Base-by-base conservation (phyloP, 2,888 invertebrate species). In the Fabriciana adippe region DNA sequence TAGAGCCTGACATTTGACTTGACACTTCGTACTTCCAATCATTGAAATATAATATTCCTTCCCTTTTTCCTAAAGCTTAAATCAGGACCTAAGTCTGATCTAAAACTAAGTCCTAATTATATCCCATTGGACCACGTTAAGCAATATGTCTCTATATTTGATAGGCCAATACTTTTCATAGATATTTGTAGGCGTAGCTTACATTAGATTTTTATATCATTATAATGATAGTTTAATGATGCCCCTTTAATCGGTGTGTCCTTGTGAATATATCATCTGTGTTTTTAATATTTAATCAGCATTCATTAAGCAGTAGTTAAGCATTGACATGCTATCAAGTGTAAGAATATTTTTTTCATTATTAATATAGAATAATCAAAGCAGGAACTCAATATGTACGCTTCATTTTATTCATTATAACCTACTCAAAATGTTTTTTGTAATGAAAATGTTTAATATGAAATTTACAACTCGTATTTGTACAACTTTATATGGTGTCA, bases 111-210 rank as follows among this genome's bases (percentile, higher is more conserved):
- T 83, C 85, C 85, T 88, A 86, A 83, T 79, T 79, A 80, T 84
- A 86, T 83, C 86, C 89, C 88, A 88, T 89, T 81, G 92, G 91
- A 92, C 91, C 92, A 92, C 80, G 83, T 85, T 89, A 90, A 92
- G 91, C 92, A 92, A 92, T 91, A 91, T 85, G 83, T 84, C 75
- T 88, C 79, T 87, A 84, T 87, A 86, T 87, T 86, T 86, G 79
- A 86, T 89, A 89, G 84, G 79, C 83, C 84, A 84, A 77, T 85
- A 86, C 82, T 79, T 79, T 81, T 81, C 84, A 84, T 84, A 82
- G 87, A 89, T 83, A 79, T 78, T 80, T 76, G 84, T 90, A 88
- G 88, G 82, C 83, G 82, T 90, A 90, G 89, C 88, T 87, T 87
- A 88, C 82, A 74, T 77, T 90, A 88, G 87, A 82, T 75, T 91